These are phyloP conservation scores for Rhagonycha lutea DNA, from an alignment of 2,888 invertebrate species.

Conservation along the genomic window DNA sequence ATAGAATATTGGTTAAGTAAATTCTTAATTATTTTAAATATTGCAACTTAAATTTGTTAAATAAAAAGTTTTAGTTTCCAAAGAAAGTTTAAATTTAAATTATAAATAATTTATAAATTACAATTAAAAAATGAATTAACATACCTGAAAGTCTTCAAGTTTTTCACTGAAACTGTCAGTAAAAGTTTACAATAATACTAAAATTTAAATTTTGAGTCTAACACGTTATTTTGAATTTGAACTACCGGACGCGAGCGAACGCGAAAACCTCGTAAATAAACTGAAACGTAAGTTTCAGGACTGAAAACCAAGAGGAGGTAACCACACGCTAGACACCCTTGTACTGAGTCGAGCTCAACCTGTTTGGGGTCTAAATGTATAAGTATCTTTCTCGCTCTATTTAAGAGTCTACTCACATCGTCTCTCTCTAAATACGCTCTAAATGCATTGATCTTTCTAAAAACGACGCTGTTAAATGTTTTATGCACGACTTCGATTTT, in stretches of 20 bases:
- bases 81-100: background rate
- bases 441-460: constrained; percentile 24
- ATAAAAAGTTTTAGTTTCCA: background rate
- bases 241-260: background rate
- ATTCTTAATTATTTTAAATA: background rate
- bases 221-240: background rate
- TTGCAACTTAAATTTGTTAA: too few relatives aligned
- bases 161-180: background rate
- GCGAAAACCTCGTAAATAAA: background rate
- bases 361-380: constrained; percentile 28
- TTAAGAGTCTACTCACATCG: background rate
- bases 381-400: constrained; percentile 14
- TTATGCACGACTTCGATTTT: constrained; percentile 15
- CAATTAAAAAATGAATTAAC: background rate
- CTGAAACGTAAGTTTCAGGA: constrained; percentile 5
- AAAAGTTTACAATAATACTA: background rate
- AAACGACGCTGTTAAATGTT: constrained; percentile 13
- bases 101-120: background rate
- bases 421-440: constrained; percentile 15
- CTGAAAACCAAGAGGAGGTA: constrained; percentile 14
- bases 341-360: constrained; percentile 33
- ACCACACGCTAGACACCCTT: constrained; percentile 30
- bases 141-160: background rate
- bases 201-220: background rate
- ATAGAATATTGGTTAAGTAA: background rate